phyloP scores from a whole-genome alignment of 2,113 vertebrate genomes.

The Chaenogobius annularis region DNA sequence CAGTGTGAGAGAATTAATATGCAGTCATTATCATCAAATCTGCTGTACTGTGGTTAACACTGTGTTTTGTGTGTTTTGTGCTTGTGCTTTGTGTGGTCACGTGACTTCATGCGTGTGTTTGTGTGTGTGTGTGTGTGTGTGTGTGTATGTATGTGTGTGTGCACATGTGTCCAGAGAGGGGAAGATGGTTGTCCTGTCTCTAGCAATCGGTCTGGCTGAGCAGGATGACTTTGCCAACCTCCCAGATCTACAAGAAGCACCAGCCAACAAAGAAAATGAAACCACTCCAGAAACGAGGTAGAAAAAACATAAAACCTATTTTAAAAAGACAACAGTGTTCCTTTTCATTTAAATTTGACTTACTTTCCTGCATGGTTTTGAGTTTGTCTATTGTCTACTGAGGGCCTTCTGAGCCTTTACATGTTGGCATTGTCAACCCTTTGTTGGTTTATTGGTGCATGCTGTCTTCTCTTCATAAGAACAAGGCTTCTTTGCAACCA shows the following conservation, averaged over 20 bases:
- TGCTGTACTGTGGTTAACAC: conserved; percentile 11
- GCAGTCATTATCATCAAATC: background rate
- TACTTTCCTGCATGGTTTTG: background rate
- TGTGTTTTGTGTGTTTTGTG: conserved; percentile 25
- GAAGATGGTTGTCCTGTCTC: conserved; percentile 99
- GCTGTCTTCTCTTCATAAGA: conserved; percentile 45
- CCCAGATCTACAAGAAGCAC: conserved; percentile 94
- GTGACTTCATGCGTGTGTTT: conserved; percentile 52
- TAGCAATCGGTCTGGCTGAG: conserved; percentile 97
- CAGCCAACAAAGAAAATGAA: conserved; percentile 86
- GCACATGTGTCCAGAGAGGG: conserved; percentile 86
- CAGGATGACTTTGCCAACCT: conserved; percentile 99
- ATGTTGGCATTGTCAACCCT: conserved; percentile 29
- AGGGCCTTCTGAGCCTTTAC: conserved; percentile 12
- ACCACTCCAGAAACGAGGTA: conserved; percentile 96
- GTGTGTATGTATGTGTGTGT: conserved; percentile 19
- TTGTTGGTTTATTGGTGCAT: conserved; percentile 47
- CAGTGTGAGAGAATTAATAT: conserved; percentile 27
- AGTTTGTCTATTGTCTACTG: conserved; percentile 5
- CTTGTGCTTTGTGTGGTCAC: conserved; percentile 37
- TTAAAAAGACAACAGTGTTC: background rate
- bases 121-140: conserved; percentile 43
- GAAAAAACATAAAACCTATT: background rate
- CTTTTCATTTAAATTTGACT: conserved; percentile 3
- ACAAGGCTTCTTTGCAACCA: conserved; percentile 43